These are phyloP conservation scores for Trachops cirrhosus DNA, from an alignment of 2,797 vertebrate genomes.

Conservation along the genomic window DNA sequence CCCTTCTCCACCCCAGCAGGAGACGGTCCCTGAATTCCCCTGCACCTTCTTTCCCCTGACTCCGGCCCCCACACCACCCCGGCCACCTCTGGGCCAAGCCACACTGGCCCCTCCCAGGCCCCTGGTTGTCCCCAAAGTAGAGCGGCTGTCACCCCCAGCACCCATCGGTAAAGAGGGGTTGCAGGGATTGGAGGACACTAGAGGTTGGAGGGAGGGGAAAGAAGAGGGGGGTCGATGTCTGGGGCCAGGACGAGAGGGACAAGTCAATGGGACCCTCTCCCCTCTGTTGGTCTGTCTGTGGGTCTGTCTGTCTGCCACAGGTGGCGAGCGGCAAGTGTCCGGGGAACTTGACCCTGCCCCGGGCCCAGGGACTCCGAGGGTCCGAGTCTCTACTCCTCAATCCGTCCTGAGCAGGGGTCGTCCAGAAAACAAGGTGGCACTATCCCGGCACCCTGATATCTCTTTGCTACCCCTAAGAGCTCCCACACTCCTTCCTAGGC, in stretches of 20 bases:
- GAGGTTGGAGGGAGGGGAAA: not conserved
- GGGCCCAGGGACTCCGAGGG: constrained; percentile 66
- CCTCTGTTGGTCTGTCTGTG: constrained; percentile 13
- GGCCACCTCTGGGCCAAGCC: constrained; percentile 49
- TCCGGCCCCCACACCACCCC: constrained; percentile 69
- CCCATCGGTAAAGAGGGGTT: constrained; percentile 82
- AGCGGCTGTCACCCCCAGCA: constrained; percentile 90
- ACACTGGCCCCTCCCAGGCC: constrained; percentile 67
- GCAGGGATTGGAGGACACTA: not conserved
- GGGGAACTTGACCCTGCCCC: constrained; percentile 81
- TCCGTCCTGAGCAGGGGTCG: constrained; percentile 81
- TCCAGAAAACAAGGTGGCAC: constrained; percentile 87
- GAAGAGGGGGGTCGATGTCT: not conserved
- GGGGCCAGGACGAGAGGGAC: not conserved
- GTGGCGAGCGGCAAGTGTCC: constrained; percentile 82
- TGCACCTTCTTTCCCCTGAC: constrained; percentile 53
- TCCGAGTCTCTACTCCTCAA: constrained; percentile 80
- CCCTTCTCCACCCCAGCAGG: constrained; percentile 47
- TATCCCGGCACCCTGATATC: not conserved
- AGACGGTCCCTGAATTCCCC: constrained; percentile 55
- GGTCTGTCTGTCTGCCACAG: constrained; percentile 76
- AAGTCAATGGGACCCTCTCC: not conserved
- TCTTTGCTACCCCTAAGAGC: accelerated
- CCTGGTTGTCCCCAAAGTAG: constrained; percentile 90
- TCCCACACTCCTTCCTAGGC: not conserved